Evolutionary conservation across 1,140 invertebrate genomes (phyloP).

Genomic region (Drosophila cardini): DNA sequence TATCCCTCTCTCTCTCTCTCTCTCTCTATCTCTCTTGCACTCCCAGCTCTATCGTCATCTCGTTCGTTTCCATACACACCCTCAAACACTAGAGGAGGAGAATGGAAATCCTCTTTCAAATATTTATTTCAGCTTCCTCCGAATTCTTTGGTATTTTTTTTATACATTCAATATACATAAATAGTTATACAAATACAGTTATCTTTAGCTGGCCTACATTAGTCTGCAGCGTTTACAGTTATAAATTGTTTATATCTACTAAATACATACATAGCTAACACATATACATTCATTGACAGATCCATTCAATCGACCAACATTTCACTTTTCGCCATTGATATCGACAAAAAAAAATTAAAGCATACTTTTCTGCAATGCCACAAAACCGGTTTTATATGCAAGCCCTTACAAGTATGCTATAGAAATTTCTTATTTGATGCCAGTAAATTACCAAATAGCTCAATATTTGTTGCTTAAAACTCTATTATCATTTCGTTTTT

Average conservation of each 20-base stretch:
- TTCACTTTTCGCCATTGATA: neutral
- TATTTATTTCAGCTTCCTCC: neutral
- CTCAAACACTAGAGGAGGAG: neutral
- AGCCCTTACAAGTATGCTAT: neutral
- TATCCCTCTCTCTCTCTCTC: conserved; percentile 10
- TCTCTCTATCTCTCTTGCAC: conserved; percentile 3
- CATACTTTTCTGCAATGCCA: neutral
- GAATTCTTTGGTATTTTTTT: conserved; percentile 14
- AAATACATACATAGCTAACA: conserved; percentile 43
- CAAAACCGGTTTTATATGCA: neutral
- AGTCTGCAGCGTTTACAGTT: conserved; percentile 22
- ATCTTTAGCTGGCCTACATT: conserved; percentile 18
- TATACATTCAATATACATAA: conserved; percentile 63
- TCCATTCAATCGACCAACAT: neutral
- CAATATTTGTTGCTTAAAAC: neutral
- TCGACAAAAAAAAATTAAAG: neutral
- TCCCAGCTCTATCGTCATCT: conserved; percentile 12
- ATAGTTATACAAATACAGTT: conserved; percentile 71
- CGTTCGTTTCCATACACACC: conserved; percentile 28
- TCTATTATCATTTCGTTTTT: neutral
- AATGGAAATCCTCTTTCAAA: neutral
- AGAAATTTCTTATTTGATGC: neutral
- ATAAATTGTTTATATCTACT: conserved; percentile 60
- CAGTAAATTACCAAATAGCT: neutral
- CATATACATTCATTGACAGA: conserved; percentile 42